phyloP scores from a whole-genome alignment of 2,888 invertebrate species.

The Chalcis sispes region DNA sequence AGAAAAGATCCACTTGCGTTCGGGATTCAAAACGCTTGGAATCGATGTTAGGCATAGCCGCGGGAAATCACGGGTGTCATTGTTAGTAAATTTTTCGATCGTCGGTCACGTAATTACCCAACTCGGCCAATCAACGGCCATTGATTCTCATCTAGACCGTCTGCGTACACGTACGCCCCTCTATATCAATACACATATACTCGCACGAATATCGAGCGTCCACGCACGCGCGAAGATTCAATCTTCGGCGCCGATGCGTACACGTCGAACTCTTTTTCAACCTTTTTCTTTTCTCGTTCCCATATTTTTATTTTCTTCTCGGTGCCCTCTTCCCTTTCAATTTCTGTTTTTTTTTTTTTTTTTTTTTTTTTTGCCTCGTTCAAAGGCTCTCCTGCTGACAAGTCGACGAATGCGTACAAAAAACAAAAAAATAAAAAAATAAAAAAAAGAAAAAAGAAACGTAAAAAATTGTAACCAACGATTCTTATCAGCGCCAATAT shows the following conservation, averaged over 20 bases:
- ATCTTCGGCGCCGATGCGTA: too few species aligned
- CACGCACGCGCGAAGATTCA: not conserved
- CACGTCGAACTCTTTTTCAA: too few species aligned
- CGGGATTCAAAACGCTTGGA: not conserved
- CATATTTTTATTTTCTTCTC: too few species aligned
- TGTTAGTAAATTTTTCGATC: too few species aligned
- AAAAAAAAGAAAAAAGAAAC: too few species aligned
- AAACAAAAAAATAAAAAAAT: not conserved
- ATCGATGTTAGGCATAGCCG: not conserved
- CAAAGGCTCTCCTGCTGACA: too few species aligned
- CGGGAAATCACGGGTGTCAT: slow-evolving; percentile 55
- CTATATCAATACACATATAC: not conserved
- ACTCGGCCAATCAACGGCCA: slow-evolving; percentile 51
- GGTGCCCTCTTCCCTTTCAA: not conserved
- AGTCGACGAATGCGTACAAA: too few species aligned
- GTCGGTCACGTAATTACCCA: slow-evolving; percentile 46
- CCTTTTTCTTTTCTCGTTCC: too few species aligned
- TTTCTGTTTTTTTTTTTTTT: too few species aligned
- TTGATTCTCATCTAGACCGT: slow-evolving; percentile 43
- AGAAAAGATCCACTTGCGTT: not conserved
- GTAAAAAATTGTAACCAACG: too few species aligned
- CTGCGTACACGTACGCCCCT: not conserved
- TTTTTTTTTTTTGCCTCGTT: too few species aligned
- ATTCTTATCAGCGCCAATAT: not conserved
- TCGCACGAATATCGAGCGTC: not conserved